Evolutionary conservation across 1,140 invertebrate species (phyloP).

Genomic region (Diabrotica undecimpunctata): DNA sequence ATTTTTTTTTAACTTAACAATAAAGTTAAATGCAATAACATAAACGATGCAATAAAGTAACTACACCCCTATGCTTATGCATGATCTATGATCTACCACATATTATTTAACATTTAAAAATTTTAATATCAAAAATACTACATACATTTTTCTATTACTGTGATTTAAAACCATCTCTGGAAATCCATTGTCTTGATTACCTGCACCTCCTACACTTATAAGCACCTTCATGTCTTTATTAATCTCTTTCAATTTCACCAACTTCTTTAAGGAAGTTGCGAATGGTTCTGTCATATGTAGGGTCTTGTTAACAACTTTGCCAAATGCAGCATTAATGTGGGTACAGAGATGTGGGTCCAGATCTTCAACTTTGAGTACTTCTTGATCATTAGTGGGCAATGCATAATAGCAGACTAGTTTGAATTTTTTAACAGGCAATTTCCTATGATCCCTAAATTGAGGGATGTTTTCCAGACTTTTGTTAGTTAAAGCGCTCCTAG

Average conservation of each 20-base stretch:
- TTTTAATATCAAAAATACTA: no score
- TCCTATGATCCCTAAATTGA: constrained; percentile 2
- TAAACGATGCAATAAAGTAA: no score
- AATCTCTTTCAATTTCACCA: constrained; percentile 58
- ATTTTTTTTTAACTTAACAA: no score
- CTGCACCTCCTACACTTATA: constrained; percentile 70
- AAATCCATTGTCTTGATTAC: constrained; percentile 58
- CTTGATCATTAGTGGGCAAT: constrained; percentile 45
- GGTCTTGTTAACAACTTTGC: constrained; percentile 59
- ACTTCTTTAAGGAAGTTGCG: constrained; percentile 51
- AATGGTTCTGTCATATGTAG: constrained; percentile 43
- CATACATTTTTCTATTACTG: constrained; percentile 52
- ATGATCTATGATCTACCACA: no score
- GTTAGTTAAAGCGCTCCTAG: constrained; percentile 4
- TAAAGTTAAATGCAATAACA: no score
- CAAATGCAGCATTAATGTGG: constrained; percentile 77
- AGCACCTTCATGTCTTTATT: constrained; percentile 73
- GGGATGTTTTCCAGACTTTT: constrained; percentile 13
- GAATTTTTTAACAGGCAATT: constrained; percentile 12
- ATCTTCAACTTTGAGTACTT: constrained; percentile 53
- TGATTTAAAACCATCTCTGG: constrained; percentile 66
- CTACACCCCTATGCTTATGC: no score
- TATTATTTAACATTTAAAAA: no score
- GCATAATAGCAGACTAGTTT: constrained; percentile 67
- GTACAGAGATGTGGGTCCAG: constrained; percentile 72